phyloP scores from a whole-genome alignment of 2,888 invertebrate genomes.

The Bembecia ichneumoniformis region DNA sequence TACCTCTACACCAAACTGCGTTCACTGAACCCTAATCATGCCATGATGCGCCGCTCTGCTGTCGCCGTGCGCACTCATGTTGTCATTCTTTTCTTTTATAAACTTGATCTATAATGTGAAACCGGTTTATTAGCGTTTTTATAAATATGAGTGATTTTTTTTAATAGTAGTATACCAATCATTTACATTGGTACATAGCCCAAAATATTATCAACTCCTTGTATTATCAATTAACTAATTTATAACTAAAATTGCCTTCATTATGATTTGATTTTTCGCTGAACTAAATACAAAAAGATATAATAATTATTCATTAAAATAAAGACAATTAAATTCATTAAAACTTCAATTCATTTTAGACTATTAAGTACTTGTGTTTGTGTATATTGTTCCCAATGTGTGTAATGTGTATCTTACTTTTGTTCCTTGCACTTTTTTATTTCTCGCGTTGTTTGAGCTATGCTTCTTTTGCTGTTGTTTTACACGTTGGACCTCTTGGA shows the following conservation, averaged over 20 bases:
- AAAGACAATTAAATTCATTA: no score
- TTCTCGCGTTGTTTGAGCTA: not conserved
- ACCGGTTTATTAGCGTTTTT: constrained; percentile 1
- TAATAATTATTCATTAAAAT: no score
- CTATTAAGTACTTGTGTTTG: no score
- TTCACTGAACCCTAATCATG: constrained; percentile 14
- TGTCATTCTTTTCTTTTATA: constrained; percentile 3
- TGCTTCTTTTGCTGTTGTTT: not conserved
- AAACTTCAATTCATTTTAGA: no score
- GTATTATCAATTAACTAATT: no score
- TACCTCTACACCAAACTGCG: constrained; percentile 6
- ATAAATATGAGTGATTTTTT: no score
- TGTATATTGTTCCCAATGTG: not conserved
- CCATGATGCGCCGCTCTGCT: constrained; percentile 3
- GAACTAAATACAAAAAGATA: no score
- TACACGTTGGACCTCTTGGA: not conserved
- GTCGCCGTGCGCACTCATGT: constrained; percentile 7
- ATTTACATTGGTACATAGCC: no score
- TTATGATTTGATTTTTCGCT: no score
- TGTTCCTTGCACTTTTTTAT: not conserved
- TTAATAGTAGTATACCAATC: not conserved
- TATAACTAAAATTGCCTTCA: no score
- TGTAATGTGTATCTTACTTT: not conserved
- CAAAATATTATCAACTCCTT: no score
- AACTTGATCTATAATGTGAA: not conserved